Conservation (phyloP, 2,888 invertebrate genomes). For the Himalopsyche kuldschensis region DNA sequence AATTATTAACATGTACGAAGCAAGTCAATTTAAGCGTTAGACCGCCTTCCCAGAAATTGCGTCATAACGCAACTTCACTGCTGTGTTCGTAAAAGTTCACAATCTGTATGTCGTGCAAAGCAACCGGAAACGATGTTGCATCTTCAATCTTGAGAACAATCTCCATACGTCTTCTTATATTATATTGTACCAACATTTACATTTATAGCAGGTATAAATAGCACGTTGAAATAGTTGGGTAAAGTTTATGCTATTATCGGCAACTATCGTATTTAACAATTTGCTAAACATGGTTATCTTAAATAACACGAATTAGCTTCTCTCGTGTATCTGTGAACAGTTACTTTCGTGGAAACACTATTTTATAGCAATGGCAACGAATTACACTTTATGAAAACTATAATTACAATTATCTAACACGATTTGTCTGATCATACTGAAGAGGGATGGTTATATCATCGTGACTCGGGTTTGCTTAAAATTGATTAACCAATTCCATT, state of each 20-base stretch:
- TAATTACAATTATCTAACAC: not conserved
- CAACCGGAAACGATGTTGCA: not conserved
- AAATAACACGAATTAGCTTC: not conserved
- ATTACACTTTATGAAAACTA: not conserved
- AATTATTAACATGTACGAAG: not conserved
- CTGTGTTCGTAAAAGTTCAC: not conserved
- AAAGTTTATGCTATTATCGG: not conserved
- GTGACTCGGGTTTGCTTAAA: too few species aligned
- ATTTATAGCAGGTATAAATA: not conserved
- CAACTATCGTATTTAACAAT: not conserved
- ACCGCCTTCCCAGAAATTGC: not conserved
- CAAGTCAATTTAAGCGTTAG: not conserved
- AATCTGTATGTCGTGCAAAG: not conserved
- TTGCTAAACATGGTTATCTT: not conserved
- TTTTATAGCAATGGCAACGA: not conserved
- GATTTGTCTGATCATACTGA: too few species aligned
- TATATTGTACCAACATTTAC: not conserved
- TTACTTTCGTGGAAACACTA: not conserved
- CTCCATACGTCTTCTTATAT: not conserved
- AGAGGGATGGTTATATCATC: too few species aligned
- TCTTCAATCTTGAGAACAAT: not conserved
- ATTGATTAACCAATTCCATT: too few species aligned
- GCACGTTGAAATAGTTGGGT: not conserved
- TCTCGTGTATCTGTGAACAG: not conserved
- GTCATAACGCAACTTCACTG: not conserved